These are phyloP conservation scores for Psammodynastes pulverulentus DNA, from an alignment of 2,113 vertebrate genomes.

Conservation along the genomic window DNA sequence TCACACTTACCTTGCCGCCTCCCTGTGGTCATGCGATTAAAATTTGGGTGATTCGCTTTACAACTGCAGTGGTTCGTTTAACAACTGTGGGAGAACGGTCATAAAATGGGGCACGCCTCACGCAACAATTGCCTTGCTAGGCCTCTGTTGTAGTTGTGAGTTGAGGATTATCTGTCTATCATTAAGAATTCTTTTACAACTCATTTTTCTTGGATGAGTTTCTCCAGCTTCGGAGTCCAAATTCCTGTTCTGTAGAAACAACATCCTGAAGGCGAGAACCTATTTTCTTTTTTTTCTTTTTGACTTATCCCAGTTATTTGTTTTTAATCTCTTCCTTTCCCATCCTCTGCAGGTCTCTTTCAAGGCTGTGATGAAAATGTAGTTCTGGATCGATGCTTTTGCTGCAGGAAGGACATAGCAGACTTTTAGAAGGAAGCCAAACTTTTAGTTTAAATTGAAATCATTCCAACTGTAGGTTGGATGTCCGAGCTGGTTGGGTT, in stretches of 20 bases:
- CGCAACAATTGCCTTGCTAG: background rate
- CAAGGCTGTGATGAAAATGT: constrained; percentile 67
- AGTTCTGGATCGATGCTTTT: background rate
- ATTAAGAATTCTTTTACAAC: no score
- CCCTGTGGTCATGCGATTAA: background rate
- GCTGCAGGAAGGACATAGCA: fast-evolving
- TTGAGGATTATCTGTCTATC: background rate
- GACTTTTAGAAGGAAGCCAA: background rate
- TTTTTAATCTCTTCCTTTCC: background rate
- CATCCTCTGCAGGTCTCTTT: constrained; percentile 54
- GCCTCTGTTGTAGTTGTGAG: background rate
- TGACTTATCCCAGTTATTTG: background rate
- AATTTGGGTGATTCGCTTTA: background rate
- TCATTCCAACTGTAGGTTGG: background rate
- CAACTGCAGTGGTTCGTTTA: background rate
- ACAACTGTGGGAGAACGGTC: background rate
- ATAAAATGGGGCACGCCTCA: background rate
- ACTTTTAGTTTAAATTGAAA: constrained; percentile 17
- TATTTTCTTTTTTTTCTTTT: background rate
- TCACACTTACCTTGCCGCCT: background rate
- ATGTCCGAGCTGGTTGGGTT: background rate
- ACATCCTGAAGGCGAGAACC: background rate
- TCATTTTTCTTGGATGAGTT: background rate
- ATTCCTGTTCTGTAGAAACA: background rate
- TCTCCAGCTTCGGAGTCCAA: background rate